Evolutionary conservation across 1,140 invertebrate genomes (phyloP), one percentile per base, ranked within the genome.

Genomic region (Bicyclus anynana): DNA sequence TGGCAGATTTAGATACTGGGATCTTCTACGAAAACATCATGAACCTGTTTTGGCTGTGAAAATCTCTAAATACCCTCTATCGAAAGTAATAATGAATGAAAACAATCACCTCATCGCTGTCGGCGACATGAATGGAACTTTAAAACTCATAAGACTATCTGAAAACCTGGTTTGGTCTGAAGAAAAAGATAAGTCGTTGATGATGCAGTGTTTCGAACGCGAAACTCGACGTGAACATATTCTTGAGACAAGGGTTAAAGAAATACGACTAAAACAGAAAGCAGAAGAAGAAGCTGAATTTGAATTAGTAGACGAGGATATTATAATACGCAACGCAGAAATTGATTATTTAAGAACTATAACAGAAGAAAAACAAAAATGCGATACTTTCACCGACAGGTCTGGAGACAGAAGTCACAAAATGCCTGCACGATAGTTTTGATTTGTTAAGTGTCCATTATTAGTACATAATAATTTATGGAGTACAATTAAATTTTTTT

Each of bases 1-100:
- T 76, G 97, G 97, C 1, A 92, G 92, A 29, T 84, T 98, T 18
- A 95, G 97, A 63, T 93, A 94, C n/a, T 98, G 96, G 96, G 95
- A 96, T 80, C 83, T 97, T n/a, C 79, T 97, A 5, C 92, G 96
- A 65, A 92, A 95, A 80, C 95, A 96, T 63, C 92, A 93, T 63
- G 91, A 92, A 56, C 94, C 97, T 12, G 91, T 93, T 53, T 85
- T 94, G 6, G 65, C 55, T 5, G 40, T 87, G 3, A 42, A 62
- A 2, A 50, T 89, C 40, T 89, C 89, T 48, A 84, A 90, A 44
- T 77, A 89, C 53, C 67, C 88, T 16, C 81, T 94, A 14, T 76
- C 72, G 44, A 85, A 82, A 67, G 50, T 90, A 62, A 80, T 84
- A 42, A 84, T 89, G 20, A 81, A 91, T 48, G 80, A 90, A 17